Evolutionary conservation across 1,140 invertebrate species (phyloP), one percentile per base, ranked within the genome.

Genomic region (Drosophila busckii): DNA sequence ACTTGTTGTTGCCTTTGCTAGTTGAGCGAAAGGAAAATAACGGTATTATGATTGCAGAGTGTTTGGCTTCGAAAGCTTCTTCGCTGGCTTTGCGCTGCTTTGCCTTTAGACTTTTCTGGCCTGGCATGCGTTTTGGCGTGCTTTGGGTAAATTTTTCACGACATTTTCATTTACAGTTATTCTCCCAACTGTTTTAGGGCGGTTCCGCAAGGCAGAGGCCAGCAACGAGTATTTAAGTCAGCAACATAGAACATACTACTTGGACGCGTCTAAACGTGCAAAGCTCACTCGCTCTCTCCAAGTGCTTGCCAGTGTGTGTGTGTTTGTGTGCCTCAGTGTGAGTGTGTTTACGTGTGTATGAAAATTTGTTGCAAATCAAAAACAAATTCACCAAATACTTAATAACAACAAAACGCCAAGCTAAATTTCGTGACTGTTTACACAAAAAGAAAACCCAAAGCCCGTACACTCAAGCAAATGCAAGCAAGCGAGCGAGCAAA

Each of bases 111-210:
- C 49, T 52, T 76, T 61, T 54, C 70, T n/a, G n/a, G 59, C 60
- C 59, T 67, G 55, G 50, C 58, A 50, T 65, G 70, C 68, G 66
- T 48, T 58, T 60, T n/a, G n/a, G 64, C 63, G 55, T 66, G 75
- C 75, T 68, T 82, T 82, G 75, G 60, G 64, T 83, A 63, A 86
- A 80, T 71, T 80, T 80, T 86, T 84, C 84, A 86, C 73, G 83
- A 85, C n/a, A 85, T 84, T 86, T 84, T 80, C 75, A 85, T 80
- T 86, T 84, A 85, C 83, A 86, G 84, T 86, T 85, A 78, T 85
- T 76, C 80, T 84, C 83, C 61, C 52, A 73, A 84, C 84, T 84
- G 83, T 86, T 86, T 80, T 86, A 86, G 84, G 84, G 84, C 84
- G 84, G 84, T 86, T 86, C 84, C 84, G 78, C 84, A 85, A 75